phyloP scores from a whole-genome alignment of 2,113 vertebrate genomes.

The Cathartes aura region DNA sequence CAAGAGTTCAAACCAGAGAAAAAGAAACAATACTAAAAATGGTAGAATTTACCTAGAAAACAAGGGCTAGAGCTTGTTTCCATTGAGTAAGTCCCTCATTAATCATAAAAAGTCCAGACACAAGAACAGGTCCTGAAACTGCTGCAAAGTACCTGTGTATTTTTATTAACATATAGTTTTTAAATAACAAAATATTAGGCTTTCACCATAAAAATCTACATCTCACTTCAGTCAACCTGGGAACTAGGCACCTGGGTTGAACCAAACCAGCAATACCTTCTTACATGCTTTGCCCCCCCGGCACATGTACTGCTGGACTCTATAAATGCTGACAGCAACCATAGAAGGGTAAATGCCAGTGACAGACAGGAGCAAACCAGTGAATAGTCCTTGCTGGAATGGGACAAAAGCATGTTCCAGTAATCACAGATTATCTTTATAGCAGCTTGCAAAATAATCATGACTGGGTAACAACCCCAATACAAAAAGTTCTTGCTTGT shows the following conservation, averaged over 20 bases:
- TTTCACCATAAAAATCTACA: background rate
- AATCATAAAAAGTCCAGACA: background rate
- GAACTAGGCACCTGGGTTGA: background rate
- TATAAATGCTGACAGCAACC: background rate
- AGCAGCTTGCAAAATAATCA: background rate
- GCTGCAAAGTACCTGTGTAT: background rate
- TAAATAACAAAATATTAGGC: background rate
- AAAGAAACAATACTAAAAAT: background rate
- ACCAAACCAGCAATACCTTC: background rate
- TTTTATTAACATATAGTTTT: background rate
- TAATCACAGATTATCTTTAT: background rate
- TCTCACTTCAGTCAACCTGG: background rate
- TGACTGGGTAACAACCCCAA: background rate
- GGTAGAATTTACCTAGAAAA: background rate
- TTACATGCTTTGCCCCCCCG: rapidly evolving
- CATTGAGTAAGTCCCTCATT: background rate
- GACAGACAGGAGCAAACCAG: background rate
- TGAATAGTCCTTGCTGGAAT: background rate
- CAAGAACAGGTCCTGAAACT: background rate
- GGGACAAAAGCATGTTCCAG: background rate
- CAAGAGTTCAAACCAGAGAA: background rate
- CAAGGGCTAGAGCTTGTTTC: background rate
- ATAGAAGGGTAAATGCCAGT: background rate
- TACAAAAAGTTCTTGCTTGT: background rate
- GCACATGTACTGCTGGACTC: background rate